Conservation (phyloP, 1,140 invertebrate species). For the Drosophila funebris region DNA sequence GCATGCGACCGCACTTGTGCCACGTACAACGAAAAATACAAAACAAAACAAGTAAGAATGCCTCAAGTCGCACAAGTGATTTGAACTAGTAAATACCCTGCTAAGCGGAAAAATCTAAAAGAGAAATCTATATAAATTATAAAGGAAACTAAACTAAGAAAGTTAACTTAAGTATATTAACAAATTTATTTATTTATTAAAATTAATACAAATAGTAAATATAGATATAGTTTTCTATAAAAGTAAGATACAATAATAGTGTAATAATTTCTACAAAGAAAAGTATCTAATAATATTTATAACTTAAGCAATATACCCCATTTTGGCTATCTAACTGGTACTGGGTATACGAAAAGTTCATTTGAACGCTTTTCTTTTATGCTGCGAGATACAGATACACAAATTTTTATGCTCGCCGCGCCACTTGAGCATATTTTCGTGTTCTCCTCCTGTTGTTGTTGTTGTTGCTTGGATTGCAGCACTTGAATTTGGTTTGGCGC, state of each 20-base stretch:
- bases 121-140: background rate
- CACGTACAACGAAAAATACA: slow-evolving; percentile 67
- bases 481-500: slow-evolving; percentile 49
- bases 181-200: too few relatives aligned
- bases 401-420: slow-evolving; percentile 50
- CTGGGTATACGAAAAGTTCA: slow-evolving; percentile 59
- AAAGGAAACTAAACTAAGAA: background rate
- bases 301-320: slow-evolving; percentile 1
- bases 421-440: slow-evolving; percentile 65
- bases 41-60: slow-evolving; percentile 47
- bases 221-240: too few relatives aligned
- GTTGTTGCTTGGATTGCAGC: slow-evolving; percentile 24
- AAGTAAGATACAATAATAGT: too few relatives aligned
- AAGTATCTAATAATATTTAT: too few relatives aligned
- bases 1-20: slow-evolving; percentile 80
- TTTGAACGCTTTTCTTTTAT: slow-evolving; percentile 79
- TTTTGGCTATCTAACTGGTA: background rate
- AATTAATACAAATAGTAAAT: too few relatives aligned
- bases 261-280: too few relatives aligned
- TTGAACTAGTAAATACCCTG: slow-evolving; percentile 21
- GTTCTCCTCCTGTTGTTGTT: slow-evolving; percentile 25
- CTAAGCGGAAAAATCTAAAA: background rate
- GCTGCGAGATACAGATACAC: slow-evolving; percentile 61
- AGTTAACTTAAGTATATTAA: too few relatives aligned
- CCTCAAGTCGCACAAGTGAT: background rate